These are phyloP conservation scores for Mormyrus lacerda DNA, from an alignment of 2,113 vertebrate species.

Conservation along the genomic window DNA sequence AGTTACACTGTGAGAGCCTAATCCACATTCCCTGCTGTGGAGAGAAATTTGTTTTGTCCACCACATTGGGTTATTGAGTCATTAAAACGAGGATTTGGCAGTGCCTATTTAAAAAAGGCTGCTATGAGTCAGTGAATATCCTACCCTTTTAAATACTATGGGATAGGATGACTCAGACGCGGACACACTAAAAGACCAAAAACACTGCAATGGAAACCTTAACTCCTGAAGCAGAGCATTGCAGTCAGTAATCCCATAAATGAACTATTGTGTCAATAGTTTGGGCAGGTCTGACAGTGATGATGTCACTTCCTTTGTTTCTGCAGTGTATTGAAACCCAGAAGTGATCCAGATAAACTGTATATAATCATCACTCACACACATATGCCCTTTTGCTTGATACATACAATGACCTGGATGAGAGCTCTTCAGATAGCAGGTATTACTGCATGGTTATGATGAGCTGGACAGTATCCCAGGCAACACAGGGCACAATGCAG, in stretches of 20 bases:
- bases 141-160: neutral
- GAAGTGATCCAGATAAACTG: neutral
- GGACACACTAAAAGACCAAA: neutral
- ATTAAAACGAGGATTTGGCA: neutral
- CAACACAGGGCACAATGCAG: neutral
- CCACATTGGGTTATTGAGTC: neutral
- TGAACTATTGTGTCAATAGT: neutral
- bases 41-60: conserved; percentile 2
- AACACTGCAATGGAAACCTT: neutral
- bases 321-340: neutral
- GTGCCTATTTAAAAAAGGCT: neutral
- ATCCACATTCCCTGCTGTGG: neutral
- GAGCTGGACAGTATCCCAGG: neutral
- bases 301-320: neutral
- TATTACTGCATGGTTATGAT: neutral
- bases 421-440: neutral
- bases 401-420: neutral
- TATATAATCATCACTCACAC: neutral
- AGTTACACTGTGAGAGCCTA: neutral
- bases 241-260: neutral
- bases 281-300: neutral
- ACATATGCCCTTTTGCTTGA: neutral
- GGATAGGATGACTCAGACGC: neutral
- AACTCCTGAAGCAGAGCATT: neutral
- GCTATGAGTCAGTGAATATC: neutral